A percentile compares a stretch with the other conserved stretches of the same genome.
Conservation (phyloP, 1,140 invertebrate genomes). For the Penaeus vannamei region DNA sequence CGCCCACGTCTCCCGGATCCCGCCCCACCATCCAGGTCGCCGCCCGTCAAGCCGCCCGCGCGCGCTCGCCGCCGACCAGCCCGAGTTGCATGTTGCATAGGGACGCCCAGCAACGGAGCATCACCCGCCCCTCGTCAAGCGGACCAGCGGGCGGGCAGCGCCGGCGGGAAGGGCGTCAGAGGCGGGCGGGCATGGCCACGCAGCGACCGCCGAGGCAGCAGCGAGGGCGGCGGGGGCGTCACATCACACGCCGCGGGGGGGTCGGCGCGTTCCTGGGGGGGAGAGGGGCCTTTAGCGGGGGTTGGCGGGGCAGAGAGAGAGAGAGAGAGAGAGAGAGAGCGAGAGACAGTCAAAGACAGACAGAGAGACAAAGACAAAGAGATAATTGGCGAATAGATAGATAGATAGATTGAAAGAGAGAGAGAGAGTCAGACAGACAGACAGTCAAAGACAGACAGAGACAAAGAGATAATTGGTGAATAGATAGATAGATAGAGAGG, state of each 20-base stretch:
- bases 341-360: not conserved
- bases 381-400: not conserved
- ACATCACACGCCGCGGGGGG: too few species aligned
- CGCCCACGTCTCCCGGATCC: not conserved
- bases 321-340: not conserved
- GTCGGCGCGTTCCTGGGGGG: not conserved
- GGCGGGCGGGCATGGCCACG: not conserved
- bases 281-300: not conserved
- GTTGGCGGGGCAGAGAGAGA: not conserved
- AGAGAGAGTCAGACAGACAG: not conserved
- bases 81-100: conserved; percentile 39
- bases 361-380: not conserved
- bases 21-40: not conserved
- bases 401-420: not conserved
- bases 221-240: too few species aligned
- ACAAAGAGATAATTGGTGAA: too few species aligned
- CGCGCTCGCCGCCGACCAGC: not conserved
- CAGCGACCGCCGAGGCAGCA: too few species aligned
- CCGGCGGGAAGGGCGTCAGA: too few species aligned
- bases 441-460: not conserved
- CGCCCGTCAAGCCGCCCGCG: not conserved
- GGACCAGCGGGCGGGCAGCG: not conserved
- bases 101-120: not conserved
- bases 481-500: not conserved
- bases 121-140: conserved; percentile 4